Evolutionary conservation across 2,797 vertebrate genomes (phyloP).

Genomic region (Lates japonicus): DNA sequence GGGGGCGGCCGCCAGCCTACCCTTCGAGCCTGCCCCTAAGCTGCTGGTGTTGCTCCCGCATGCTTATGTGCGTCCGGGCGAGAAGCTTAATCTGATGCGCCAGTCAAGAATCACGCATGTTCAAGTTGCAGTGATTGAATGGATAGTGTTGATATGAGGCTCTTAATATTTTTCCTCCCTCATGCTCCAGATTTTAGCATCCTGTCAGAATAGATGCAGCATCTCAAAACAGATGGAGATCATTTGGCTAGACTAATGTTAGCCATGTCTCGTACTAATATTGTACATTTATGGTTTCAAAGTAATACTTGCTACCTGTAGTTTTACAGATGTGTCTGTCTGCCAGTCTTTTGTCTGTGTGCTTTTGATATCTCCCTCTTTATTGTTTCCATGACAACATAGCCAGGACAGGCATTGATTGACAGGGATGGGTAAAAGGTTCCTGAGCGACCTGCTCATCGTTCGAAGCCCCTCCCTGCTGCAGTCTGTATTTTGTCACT

Average conservation of each 20-base stretch:
- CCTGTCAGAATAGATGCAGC: slow-evolving; percentile 60
- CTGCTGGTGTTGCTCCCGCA: slow-evolving; percentile 69
- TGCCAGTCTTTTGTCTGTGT: slow-evolving; percentile 83
- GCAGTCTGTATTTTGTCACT: slow-evolving; percentile 85
- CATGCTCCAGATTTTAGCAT: slow-evolving; percentile 52
- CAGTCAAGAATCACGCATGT: slow-evolving; percentile 62
- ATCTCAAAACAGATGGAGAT: slow-evolving; percentile 65
- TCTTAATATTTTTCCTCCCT: slow-evolving; percentile 34
- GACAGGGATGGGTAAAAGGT: slow-evolving; percentile 87
- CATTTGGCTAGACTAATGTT: slow-evolving; percentile 62
- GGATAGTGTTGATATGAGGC: slow-evolving; percentile 46
- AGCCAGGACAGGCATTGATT: slow-evolving; percentile 86
- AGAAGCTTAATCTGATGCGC: slow-evolving; percentile 64
- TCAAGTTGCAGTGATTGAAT: slow-evolving; percentile 58
- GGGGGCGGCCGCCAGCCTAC: slow-evolving; percentile 76
- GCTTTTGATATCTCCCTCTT: slow-evolving; percentile 85
- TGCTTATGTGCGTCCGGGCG: slow-evolving; percentile 69
- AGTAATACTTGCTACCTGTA: slow-evolving; percentile 78
- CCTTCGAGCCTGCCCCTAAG: slow-evolving; percentile 64
- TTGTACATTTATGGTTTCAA: slow-evolving; percentile 69
- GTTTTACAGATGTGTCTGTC: slow-evolving; percentile 83
- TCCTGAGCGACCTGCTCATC: slow-evolving; percentile 82
- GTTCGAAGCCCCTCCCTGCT: slow-evolving; percentile 80
- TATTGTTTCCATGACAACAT: slow-evolving; percentile 88
- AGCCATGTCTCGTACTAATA: slow-evolving; percentile 59